Percentiles rank a stretch among this genome's conserved stretches.
These are phyloP conservation scores for Eciton burchellii DNA, from an alignment of 1,140 invertebrate genomes.

Conservation along the genomic window DNA sequence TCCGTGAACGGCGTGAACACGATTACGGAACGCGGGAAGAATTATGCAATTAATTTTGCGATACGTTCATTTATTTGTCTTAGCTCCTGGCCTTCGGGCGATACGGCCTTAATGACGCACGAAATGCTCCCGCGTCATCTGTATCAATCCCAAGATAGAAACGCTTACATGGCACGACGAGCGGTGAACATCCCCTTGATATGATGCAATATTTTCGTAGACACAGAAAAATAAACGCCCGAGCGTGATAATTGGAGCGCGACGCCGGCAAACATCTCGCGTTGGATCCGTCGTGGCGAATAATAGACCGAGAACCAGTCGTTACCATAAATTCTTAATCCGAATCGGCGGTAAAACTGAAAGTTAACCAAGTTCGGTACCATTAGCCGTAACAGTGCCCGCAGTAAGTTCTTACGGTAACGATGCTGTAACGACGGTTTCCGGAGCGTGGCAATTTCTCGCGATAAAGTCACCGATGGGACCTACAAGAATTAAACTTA, in stretches of 20 bases:
- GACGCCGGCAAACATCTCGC: conserved; percentile 59
- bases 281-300: conserved; percentile 46
- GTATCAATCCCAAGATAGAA: conserved; percentile 37
- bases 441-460: conserved; percentile 81
- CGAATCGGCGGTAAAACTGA: conserved; percentile 85
- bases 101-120: not conserved
- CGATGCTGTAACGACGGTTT: conserved; percentile 85
- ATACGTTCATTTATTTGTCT: not conserved
- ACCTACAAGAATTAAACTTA: conserved; percentile 84
- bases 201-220: not conserved
- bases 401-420: conserved; percentile 85
- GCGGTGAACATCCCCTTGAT: not conserved
- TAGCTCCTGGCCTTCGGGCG: not conserved
- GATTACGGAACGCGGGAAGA: not conserved
- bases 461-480: conserved; percentile 85
- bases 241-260: conserved; percentile 65
- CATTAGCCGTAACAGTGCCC: conserved; percentile 85
- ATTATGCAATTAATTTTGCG: not conserved
- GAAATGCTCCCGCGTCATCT: not conserved
- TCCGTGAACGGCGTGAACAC: not conserved
- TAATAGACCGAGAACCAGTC: conserved; percentile 74
- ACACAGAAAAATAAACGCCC: conserved; percentile 60
- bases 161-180: conserved; percentile 40
- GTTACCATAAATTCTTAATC: conserved; percentile 86
- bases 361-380: conserved; percentile 84